Percentiles rank a stretch among this genome's conserved stretches.
Conservation (phyloP, 2,888 invertebrate genomes). For the Cosmorhoe ocellata region DNA sequence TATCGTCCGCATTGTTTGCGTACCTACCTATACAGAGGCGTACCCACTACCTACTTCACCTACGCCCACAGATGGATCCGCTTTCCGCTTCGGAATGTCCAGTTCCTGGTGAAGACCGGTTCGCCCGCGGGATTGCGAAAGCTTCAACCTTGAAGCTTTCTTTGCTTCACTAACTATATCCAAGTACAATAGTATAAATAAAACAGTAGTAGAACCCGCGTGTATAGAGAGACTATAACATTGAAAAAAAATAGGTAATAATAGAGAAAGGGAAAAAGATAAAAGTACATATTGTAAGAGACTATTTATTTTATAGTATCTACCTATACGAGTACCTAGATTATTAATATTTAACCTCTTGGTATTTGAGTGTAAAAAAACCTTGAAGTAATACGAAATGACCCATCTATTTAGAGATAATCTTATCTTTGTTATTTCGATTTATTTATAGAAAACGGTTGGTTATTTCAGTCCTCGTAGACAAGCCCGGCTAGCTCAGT, state of each 20-base stretch:
- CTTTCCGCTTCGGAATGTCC: slow-evolving; percentile 12
- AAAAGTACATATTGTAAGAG: too few relatives aligned
- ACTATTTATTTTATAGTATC: too few relatives aligned
- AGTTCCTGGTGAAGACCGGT: slow-evolving; percentile 42
- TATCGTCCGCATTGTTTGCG: background rate
- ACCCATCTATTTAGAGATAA: background rate
- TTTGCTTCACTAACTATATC: slow-evolving; percentile 22
- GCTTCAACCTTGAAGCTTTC: slow-evolving; percentile 44
- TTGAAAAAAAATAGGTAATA: too few relatives aligned
- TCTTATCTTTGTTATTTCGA: background rate
- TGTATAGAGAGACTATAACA: too few relatives aligned
- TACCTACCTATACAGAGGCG: too few relatives aligned
- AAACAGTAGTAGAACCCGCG: too few relatives aligned
- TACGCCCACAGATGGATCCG: background rate
- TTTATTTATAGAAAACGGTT: background rate
- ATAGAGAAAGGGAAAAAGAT: too few relatives aligned
- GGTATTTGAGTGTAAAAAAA: too few relatives aligned
- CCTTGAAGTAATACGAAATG: background rate
- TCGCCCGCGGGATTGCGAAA: slow-evolving; percentile 37
- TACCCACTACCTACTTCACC: background rate
- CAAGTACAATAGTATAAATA: too few relatives aligned
- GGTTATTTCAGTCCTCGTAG: fast-evolving
- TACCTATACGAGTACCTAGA: too few relatives aligned
- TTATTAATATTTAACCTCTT: background rate
- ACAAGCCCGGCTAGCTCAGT: slow-evolving; percentile 73